Conservation (phyloP, 2,797 vertebrate genomes). For the Labroides dimidiatus region DNA sequence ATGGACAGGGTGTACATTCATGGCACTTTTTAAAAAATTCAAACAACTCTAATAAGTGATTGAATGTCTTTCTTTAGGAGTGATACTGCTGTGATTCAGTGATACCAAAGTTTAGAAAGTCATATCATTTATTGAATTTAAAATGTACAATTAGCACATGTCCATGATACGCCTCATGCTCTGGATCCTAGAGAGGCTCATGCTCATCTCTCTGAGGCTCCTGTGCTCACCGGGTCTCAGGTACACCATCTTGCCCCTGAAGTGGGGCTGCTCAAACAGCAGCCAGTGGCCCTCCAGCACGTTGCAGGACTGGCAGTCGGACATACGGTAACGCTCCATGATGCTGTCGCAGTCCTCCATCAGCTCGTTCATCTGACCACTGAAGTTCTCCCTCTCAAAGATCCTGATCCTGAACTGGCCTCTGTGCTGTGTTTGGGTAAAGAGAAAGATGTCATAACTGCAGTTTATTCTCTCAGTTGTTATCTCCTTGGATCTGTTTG, state of each 20-base stretch:
- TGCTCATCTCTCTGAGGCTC: conserved; percentile 77
- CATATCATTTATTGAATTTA: conserved; percentile 57
- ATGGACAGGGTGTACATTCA: too few relatives aligned
- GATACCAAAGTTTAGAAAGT: conserved; percentile 43
- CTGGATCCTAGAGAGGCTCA: conserved; percentile 64
- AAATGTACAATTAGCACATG: conserved; percentile 61
- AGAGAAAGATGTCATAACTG: not conserved
- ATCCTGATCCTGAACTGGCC: conserved; percentile 75
- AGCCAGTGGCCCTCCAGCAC: conserved; percentile 80
- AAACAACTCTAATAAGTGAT: not conserved
- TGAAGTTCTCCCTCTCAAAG: conserved; percentile 76
- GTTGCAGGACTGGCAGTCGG: conserved; percentile 71
- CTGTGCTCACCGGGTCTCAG: conserved; percentile 81
- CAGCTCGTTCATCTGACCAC: conserved; percentile 67
- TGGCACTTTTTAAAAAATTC: not conserved
- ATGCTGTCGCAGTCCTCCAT: conserved; percentile 77
- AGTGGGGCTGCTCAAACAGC: conserved; percentile 71
- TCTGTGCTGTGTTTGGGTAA: conserved; percentile 50
- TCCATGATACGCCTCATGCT: conserved; percentile 79
- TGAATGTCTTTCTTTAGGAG: not conserved
- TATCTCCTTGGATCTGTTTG: not conserved
- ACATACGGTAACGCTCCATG: conserved; percentile 72
- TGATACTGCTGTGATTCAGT: not conserved
- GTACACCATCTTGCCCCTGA: conserved; percentile 77
- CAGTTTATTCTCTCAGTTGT: not conserved